Base-by-base conservation (phyloP, 2,797 vertebrate species). In the Dendrocincla fuliginosa region DNA sequence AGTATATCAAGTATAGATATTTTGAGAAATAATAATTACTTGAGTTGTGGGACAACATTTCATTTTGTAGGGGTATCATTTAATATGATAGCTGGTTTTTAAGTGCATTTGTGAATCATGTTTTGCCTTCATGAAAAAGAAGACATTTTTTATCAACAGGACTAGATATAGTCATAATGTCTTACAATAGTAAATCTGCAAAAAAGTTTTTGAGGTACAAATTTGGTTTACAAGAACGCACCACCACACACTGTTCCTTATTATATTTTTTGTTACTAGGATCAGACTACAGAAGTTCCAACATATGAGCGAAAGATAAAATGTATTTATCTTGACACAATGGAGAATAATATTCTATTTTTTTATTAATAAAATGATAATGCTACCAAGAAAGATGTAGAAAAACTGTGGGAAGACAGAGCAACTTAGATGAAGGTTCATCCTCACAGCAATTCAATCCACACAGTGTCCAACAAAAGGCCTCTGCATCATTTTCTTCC, bases 1-100 rank as follows among this genome's bases (percentile, higher is more conserved):
- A 92, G 35, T 73, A 70, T 68, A 75, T 49, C 52, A 63, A 93
- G 39, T 60, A 65, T 42, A 90, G 95, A 92, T 81, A 79, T 76
- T 89, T 78, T 33, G 80, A 84, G 56, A 92, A 95, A 94, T 68
- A 87, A 64, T 89, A 89, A 82, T 86, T 89, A 64, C 30, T 86
- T 86, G 61, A 82, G 55, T 87, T 63, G 49, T n/a, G 39, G 75
- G 57, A 93, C 71, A 93, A 50, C 60, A 90, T 82, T 83, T 55
- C 60, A 49, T 78, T 84, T 28, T 94, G 50, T 41, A 84, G 49
- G 74, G 65, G 35, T 75, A 73, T 93, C 52, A 86, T 76, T 96
- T 91, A 96, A 95, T 41, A 84, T 35, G 61, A 87, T 17, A 37
- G 20, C 70, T 95, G 49, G 4, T 84, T 94, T 49, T 79, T 67